These are phyloP conservation scores for Spea hammondii DNA, from an alignment of 2,797 vertebrate species.

Conservation along the genomic window DNA sequence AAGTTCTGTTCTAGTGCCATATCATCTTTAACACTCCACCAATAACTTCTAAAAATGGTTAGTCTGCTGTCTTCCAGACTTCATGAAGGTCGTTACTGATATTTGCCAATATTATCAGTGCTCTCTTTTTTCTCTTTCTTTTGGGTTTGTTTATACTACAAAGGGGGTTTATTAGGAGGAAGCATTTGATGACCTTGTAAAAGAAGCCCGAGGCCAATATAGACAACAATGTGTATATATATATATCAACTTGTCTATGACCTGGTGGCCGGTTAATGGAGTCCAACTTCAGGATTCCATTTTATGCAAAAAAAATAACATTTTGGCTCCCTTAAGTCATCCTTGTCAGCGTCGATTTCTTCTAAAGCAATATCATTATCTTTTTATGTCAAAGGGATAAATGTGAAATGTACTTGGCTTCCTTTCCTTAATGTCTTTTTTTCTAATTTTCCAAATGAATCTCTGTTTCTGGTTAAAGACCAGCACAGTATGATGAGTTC, in stretches of 20 bases:
- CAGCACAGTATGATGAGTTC: conserved; percentile 61
- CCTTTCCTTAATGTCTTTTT: conserved; percentile 59
- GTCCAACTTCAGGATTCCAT: neutral
- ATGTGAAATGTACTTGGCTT: conserved; percentile 61
- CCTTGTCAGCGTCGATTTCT: conserved; percentile 29
- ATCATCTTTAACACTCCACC: no score
- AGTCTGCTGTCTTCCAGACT: no score
- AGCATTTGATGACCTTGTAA: no score
- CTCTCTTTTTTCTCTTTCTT: no score
- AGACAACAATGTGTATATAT: neutral
- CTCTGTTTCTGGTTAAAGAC: conserved; percentile 64
- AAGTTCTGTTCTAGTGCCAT: no score
- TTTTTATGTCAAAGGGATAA: conserved; percentile 58
- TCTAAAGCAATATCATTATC: conserved; percentile 53
- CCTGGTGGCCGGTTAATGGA: neutral
- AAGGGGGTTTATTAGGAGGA: no score
- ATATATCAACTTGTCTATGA: neutral
- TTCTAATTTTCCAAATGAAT: conserved; percentile 65
- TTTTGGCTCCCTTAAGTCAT: conserved; percentile 20
- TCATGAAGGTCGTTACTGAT: no score
- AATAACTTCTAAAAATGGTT: no score
- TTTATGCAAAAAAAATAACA: conserved; percentile 4
- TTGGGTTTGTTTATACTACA: no score
- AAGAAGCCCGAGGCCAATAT: no score
- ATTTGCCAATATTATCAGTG: no score